phyloP scores from a whole-genome alignment of 2,888 invertebrate genomes.

The Glaucopsyche alexis region DNA sequence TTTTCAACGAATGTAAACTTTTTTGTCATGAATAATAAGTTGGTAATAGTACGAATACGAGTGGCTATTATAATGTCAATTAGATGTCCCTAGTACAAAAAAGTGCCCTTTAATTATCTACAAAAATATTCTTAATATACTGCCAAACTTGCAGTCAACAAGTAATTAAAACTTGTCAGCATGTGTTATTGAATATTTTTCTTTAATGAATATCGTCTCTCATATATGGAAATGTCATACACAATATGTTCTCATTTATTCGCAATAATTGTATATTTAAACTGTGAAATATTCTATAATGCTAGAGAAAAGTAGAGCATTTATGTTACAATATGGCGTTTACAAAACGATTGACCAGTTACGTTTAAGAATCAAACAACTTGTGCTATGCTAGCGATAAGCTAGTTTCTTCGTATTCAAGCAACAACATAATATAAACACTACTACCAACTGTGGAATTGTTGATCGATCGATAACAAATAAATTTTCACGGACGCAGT shows the following conservation, averaged over 20 bases:
- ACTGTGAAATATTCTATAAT: background rate
- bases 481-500: background rate
- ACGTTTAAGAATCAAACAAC: background rate
- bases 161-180: background rate
- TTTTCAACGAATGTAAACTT: background rate
- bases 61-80: background rate
- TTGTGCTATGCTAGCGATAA: background rate
- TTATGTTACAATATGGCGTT: no score
- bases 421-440: background rate
- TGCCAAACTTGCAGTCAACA: background rate
- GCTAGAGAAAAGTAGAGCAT: background rate
- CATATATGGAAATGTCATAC: constrained; percentile 1
- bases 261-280: constrained; percentile 14
- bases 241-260: background rate
- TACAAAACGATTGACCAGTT: background rate
- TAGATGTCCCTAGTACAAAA: background rate
- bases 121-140: constrained; percentile 1
- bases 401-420: background rate
- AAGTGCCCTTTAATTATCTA: background rate
- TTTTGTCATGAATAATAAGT: constrained; percentile 1
- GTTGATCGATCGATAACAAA: constrained; percentile 3
- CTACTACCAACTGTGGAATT: background rate
- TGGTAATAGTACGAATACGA: background rate
- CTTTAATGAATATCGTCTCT: background rate
- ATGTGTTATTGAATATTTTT: background rate